phyloP scores from a whole-genome alignment of 2,888 invertebrate species.

The Galerucella nymphaeae region DNA sequence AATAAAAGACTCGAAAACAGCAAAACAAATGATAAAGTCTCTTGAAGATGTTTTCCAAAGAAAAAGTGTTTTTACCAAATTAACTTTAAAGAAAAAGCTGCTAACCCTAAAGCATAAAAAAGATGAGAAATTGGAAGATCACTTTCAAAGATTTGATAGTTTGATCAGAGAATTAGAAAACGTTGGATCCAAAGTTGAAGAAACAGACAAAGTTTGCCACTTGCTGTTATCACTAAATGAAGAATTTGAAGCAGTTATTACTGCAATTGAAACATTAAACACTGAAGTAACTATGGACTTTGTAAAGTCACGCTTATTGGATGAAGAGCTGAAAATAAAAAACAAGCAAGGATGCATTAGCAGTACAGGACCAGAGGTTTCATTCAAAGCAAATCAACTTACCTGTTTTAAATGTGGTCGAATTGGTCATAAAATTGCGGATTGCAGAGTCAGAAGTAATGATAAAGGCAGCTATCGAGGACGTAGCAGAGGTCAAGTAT shows the following conservation, averaged over 20 bases:
- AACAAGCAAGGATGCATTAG: no score
- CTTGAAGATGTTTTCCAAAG: constrained; percentile 45
- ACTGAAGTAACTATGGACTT: constrained; percentile 44
- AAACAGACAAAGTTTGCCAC: no score
- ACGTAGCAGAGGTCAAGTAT: no score
- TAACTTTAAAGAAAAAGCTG: neutral
- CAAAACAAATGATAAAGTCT: constrained; percentile 45
- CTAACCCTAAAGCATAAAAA: neutral
- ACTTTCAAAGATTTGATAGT: constrained; percentile 47
- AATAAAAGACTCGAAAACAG: constrained; percentile 44
- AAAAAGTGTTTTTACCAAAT: constrained; percentile 3
- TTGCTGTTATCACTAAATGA: no score
- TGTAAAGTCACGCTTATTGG: constrained; percentile 45
- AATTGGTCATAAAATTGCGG: no score
- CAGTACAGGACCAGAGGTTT: neutral
- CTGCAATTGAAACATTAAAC: constrained; percentile 46
- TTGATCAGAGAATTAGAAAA: constrained; percentile 45
- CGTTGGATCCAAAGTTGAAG: constrained; percentile 3
- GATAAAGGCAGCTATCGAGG: no score
- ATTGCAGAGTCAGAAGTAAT: no score
- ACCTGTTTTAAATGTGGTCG: neutral
- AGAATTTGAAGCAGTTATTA: constrained; percentile 28
- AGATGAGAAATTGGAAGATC: constrained; percentile 41
- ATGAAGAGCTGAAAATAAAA: no score
- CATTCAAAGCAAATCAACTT: neutral